Percentiles rank a stretch among this genome's conserved stretches.
These are phyloP conservation scores for Drosophila ficusphila DNA, from an alignment of 1,140 invertebrate species.

Conservation along the genomic window DNA sequence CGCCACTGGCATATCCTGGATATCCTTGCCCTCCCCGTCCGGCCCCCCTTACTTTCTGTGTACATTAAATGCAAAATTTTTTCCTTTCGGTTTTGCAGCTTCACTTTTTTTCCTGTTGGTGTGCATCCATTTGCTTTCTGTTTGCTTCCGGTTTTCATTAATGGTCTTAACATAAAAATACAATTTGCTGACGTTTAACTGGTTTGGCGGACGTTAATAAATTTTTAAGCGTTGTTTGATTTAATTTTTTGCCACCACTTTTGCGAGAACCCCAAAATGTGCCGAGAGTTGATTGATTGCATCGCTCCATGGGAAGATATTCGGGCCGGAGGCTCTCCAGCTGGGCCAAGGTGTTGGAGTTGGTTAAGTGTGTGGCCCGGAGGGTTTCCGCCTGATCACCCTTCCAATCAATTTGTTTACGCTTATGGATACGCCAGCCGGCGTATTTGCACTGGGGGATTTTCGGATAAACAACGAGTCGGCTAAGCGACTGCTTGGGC, in stretches of 20 bases:
- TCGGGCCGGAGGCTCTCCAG: conserved; percentile 15
- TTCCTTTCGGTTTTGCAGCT: conserved; percentile 24
- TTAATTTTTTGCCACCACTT: conserved; percentile 42
- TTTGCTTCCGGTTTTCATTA: conserved; percentile 79
- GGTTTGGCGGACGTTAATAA: conserved; percentile 71
- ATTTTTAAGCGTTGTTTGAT: conserved; percentile 78
- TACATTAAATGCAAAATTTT: conserved; percentile 72
- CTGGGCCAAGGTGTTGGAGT: conserved; percentile 6
- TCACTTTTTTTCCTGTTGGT: conserved; percentile 10
- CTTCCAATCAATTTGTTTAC: conserved; percentile 51
- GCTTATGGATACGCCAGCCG: conserved; percentile 24
- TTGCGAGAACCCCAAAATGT: conserved; percentile 19
- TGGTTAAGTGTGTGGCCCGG: conserved; percentile 25
- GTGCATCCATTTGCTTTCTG: conserved; percentile 53
- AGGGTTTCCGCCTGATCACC: conserved; percentile 42
- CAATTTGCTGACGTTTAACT: conserved; percentile 80
- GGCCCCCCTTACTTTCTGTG: conserved; percentile 17
- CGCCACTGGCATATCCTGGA: conserved; percentile 45
- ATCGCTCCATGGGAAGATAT: neutral
- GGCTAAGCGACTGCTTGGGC: neutral
- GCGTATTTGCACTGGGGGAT: conserved; percentile 14
- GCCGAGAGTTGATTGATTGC: conserved; percentile 31
- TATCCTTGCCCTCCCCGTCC: conserved; percentile 10
- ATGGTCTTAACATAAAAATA: conserved; percentile 81
- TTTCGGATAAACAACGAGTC: neutral